Evolutionary conservation across 2,797 vertebrate species (phyloP).

Genomic region (Remorina albescens): DNA sequence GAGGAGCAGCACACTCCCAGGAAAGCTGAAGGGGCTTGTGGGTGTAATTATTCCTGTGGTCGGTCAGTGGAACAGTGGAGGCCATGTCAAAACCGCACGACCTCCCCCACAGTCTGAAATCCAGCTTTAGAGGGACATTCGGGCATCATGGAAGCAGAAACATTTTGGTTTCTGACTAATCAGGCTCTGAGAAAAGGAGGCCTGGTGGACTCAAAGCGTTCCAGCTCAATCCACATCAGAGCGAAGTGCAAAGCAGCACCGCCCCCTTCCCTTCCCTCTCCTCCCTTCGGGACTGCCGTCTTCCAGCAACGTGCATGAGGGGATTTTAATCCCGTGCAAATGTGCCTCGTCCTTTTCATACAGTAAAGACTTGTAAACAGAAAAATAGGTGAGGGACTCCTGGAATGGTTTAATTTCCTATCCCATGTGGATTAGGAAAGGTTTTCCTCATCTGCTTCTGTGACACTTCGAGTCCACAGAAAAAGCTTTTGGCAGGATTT

Average conservation of each 20-base stretch:
- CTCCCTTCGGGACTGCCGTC: neutral
- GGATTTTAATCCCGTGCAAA: constrained; percentile 16
- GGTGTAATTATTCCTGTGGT: neutral
- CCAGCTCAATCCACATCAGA: neutral
- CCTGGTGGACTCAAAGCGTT: constrained; percentile 20
- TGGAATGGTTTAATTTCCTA: neutral
- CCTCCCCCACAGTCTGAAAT: neutral
- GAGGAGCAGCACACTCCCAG: neutral
- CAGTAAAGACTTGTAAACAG: neutral
- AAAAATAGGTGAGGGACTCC: neutral
- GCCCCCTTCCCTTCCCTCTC: no score
- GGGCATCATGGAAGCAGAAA: neutral
- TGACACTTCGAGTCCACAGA: neutral
- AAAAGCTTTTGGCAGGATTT: neutral
- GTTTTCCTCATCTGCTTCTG: neutral
- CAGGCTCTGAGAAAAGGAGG: neutral
- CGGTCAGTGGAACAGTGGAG: neutral
- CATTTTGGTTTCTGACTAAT: neutral
- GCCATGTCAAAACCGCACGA: no score
- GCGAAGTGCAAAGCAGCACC: neutral
- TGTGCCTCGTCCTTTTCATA: constrained; percentile 1
- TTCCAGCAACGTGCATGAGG: neutral
- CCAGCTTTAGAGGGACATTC: neutral
- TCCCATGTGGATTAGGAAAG: neutral
- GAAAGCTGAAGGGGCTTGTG: neutral